Conservation (phyloP, 1,140 invertebrate species). For the Parapsyche elsis region DNA sequence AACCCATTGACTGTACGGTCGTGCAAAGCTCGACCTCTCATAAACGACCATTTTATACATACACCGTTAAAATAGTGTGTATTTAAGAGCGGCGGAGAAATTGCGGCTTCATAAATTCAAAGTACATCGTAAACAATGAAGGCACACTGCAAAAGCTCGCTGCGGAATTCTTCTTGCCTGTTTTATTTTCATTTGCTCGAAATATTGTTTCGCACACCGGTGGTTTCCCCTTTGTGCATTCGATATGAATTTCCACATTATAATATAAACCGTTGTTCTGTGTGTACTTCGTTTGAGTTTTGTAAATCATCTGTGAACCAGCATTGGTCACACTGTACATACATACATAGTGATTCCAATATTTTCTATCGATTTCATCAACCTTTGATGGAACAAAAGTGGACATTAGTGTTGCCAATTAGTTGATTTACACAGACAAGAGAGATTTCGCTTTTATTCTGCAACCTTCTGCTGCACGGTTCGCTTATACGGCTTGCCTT, state of each 20-base stretch:
- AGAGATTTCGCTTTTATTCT: conserved; percentile 10
- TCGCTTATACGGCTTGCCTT: background rate
- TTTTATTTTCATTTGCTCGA: background rate
- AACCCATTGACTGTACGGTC: no score
- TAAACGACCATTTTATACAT: no score
- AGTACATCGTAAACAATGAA: background rate
- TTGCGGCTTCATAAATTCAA: background rate
- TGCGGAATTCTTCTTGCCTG: background rate
- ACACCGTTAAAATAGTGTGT: background rate
- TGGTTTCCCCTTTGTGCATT: no score
- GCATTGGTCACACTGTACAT: no score
- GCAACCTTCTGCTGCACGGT: background rate
- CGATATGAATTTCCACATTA: no score
- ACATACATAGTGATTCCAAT: no score
- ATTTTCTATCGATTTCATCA: no score
- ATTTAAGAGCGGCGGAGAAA: background rate
- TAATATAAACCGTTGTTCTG: no score
- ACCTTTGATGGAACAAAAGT: background rate
- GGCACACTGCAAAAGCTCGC: background rate
- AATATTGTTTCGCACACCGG: background rate
- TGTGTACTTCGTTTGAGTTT: no score
- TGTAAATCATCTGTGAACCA: no score
- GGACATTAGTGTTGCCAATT: background rate
- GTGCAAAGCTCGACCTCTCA: no score
- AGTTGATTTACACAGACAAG: background rate